Base-by-base conservation (phyloP, 2,797 vertebrate species). In the Vespertilio murinus region DNA sequence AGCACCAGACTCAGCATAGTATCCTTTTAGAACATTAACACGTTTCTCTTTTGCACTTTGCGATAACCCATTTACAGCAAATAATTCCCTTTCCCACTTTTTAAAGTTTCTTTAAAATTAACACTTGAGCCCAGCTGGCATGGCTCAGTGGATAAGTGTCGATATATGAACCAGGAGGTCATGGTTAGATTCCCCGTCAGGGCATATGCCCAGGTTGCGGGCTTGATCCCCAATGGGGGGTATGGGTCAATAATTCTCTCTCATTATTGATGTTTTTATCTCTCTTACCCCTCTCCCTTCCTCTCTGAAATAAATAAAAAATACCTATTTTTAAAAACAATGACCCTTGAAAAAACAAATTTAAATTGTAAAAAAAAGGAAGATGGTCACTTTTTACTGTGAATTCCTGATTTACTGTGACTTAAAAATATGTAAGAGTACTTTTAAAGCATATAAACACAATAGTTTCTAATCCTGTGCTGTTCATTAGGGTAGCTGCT, bases 41-140 rank as follows among this genome's bases (percentile, higher is more conserved):
- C 22, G 74, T 82, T 92, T 61, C 38, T 82, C 83, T 67, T 88
- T 78, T 49, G 75, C 6, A 61, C 28, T 73, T 77, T 71, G 79
- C 11, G 14, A 13, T 52, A 92, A 89, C 17, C 33, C 40, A 88
- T 28, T 91, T 83, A 40, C 16, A 69, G 69, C 25, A 88, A 88
- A 40, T 79, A 28, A 85, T 67, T 75, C n/a, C n/a, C 38, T 61
- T 77, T 78, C 52, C 52, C 10, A 47, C 45, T 88, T 92, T 59
- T 88, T 52, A 71, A 88, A 38, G 20, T 54, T 67, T 35, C 45
- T 86, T 96, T 70, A 54, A 84, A 90, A 90, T 67, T 70, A 88
- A 85, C 22, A 79, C 40, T 75, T 89, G 35, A 59, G 59, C 28
- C 28, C 59, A 61, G 59, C 59, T 30, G 12, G 59, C 59, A 61